Percentiles rank a stretch among this genome's conserved stretches.
Evolutionary conservation across 2,797 vertebrate genomes (phyloP).

Genomic region (Podarcis lilfordi): DNA sequence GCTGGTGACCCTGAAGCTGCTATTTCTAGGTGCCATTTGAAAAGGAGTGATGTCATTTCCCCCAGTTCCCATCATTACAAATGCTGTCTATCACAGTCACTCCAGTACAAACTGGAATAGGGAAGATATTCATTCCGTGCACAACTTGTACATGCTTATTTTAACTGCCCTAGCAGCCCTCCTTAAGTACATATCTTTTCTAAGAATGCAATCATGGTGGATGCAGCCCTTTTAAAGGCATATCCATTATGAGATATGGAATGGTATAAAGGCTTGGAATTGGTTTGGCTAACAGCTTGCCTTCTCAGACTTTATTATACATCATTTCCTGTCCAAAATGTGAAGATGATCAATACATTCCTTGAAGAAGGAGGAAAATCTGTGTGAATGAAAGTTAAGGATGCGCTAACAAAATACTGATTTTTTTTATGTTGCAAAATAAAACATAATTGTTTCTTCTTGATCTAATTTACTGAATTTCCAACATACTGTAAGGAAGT

Average conservation of each 20-base stretch:
- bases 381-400: conserved; percentile 57
- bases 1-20: not conserved
- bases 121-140: not conserved
- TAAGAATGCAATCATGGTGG: not conserved
- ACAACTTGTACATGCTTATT: not conserved
- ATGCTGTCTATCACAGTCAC: not conserved
- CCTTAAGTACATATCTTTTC: not conserved
- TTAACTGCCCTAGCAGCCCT: not conserved
- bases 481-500: not conserved
- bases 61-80: not conserved
- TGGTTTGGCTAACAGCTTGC: conserved; percentile 35
- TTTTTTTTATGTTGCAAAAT: conserved; percentile 27
- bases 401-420: conserved; percentile 2
- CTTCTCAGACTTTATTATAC: conserved; percentile 35
- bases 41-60: not conserved
- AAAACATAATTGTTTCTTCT: conserved; percentile 44
- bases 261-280: conserved; percentile 27
- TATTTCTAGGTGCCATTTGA: not conserved
- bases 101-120: not conserved
- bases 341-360: conserved; percentile 41
- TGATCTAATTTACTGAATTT: conserved; percentile 21
- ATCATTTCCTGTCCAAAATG: conserved; percentile 28
- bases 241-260: conserved; percentile 33
- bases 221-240: not conserved
- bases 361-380: conserved; percentile 31